These are phyloP conservation scores for Tachina grossa DNA, from an alignment of 2,888 invertebrate genomes.

Conservation along the genomic window DNA sequence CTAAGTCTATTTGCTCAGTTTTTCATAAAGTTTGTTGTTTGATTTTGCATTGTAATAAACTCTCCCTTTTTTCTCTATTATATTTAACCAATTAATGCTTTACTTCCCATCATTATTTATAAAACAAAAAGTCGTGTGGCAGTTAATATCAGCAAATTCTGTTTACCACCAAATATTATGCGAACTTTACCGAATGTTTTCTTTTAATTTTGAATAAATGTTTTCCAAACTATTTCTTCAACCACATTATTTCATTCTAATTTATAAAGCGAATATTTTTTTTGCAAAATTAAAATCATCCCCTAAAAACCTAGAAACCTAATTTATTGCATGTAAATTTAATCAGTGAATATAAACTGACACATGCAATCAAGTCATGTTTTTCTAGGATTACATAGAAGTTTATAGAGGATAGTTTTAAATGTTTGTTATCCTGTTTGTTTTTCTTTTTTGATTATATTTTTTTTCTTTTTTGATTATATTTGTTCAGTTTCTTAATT, in stretches of 20 bases:
- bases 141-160: slow-evolving; percentile 3
- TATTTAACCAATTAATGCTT: slow-evolving; percentile 40
- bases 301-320: slow-evolving; percentile 59
- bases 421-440: slow-evolving; percentile 19
- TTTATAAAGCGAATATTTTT: slow-evolving; percentile 9
- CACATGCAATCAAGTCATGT: slow-evolving; percentile 11
- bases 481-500: slow-evolving; percentile 40
- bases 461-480: slow-evolving; percentile 44
- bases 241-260: slow-evolving; percentile 36
- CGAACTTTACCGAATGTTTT: slow-evolving; percentile 23
- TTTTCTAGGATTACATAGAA: slow-evolving; percentile 54
- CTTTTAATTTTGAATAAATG: slow-evolving; percentile 2
- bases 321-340: slow-evolving; percentile 12
- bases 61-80: background rate
- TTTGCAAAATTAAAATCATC: slow-evolving; percentile 36
- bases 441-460: slow-evolving; percentile 33
- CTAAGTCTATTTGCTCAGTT: no score
- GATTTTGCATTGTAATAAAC: no score
- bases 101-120: slow-evolving; percentile 52
- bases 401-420: slow-evolving; percentile 59
- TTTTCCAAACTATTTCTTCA: slow-evolving; percentile 46
- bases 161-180: background rate
- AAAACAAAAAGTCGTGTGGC: slow-evolving; percentile 26
- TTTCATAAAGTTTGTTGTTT: no score
- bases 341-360: background rate